Evolutionary conservation across 1,140 invertebrate species (phyloP).

Genomic region (Zaprionus vittiger): DNA sequence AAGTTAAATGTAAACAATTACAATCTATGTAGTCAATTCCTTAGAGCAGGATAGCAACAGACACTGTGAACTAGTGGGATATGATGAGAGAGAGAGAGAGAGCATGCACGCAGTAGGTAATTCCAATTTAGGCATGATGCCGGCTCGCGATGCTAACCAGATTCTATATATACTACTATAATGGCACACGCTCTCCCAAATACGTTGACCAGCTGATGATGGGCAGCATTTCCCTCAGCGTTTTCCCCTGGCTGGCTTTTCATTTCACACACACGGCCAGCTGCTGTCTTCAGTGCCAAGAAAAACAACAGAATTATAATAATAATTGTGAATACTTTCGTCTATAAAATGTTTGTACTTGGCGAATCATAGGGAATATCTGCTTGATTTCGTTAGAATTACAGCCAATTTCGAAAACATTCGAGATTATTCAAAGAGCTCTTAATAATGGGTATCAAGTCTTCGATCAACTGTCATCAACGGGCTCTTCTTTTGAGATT

Average conservation of each 20-base stretch:
- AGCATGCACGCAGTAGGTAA: slow-evolving; percentile 20
- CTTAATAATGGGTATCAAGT: slow-evolving; percentile 2
- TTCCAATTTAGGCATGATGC: slow-evolving; percentile 72
- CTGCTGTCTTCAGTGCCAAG: slow-evolving; percentile 43
- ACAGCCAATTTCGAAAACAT: neutral
- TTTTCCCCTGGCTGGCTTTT: neutral
- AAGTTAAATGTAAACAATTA: slow-evolving; percentile 28
- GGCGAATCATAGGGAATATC: neutral
- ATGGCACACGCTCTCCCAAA: slow-evolving; percentile 37
- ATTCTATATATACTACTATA: slow-evolving; percentile 19
- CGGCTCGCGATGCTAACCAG: slow-evolving; percentile 9
- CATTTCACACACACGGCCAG: slow-evolving; percentile 22
- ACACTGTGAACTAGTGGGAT: neutral
- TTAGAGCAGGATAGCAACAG: neutral
- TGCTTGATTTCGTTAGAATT: neutral
- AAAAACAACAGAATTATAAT: slow-evolving; percentile 42
- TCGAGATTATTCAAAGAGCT: neutral
- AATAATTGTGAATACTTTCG: slow-evolving; percentile 61
- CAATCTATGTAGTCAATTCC: slow-evolving; percentile 24
- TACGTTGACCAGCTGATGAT: slow-evolving; percentile 68
- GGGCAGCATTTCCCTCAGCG: slow-evolving; percentile 22
- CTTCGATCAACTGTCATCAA: neutral
- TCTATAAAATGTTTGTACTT: slow-evolving; percentile 24
- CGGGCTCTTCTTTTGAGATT: neutral
- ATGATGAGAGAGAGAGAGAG: neutral